These are phyloP conservation scores for Halictus ligatus DNA, from an alignment of 2,888 invertebrate genomes.

Conservation along the genomic window DNA sequence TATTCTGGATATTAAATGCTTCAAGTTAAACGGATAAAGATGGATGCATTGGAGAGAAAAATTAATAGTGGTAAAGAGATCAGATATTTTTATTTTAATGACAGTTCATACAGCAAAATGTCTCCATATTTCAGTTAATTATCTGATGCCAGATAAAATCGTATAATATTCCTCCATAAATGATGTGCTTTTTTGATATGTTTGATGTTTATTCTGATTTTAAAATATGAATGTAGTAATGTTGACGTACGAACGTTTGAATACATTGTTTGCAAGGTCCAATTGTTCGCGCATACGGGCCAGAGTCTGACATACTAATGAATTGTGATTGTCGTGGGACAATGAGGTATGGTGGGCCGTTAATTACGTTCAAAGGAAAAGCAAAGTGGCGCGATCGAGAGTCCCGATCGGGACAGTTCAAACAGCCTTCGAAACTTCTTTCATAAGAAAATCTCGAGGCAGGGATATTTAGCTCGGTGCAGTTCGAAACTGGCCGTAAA, in stretches of 20 bases:
- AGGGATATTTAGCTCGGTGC: slow-evolving; percentile 37
- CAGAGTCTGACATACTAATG: neutral
- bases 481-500: slow-evolving; percentile 52
- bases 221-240: too few relatives aligned
- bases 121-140: too few relatives aligned
- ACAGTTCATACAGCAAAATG: too few relatives aligned
- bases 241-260: neutral
- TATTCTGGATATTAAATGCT: too few relatives aligned
- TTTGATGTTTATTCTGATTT: neutral
- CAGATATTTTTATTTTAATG: too few relatives aligned
- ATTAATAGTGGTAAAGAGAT: too few relatives aligned
- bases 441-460: slow-evolving; percentile 37
- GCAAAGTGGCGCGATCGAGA: neutral
- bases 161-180: too few relatives aligned
- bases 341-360: neutral
- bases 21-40: too few relatives aligned
- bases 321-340: neutral
- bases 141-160: too few relatives aligned
- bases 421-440: slow-evolving; percentile 46
- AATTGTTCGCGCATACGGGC: neutral
- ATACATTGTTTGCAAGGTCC: neutral
- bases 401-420: slow-evolving; percentile 27
- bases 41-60: too few relatives aligned
- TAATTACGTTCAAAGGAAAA: neutral
- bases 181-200: neutral